Evolutionary conservation across 2,888 invertebrate species (phyloP), one percentile per base, ranked within the genome.

Genomic region (Amphipoea oculea): DNA sequence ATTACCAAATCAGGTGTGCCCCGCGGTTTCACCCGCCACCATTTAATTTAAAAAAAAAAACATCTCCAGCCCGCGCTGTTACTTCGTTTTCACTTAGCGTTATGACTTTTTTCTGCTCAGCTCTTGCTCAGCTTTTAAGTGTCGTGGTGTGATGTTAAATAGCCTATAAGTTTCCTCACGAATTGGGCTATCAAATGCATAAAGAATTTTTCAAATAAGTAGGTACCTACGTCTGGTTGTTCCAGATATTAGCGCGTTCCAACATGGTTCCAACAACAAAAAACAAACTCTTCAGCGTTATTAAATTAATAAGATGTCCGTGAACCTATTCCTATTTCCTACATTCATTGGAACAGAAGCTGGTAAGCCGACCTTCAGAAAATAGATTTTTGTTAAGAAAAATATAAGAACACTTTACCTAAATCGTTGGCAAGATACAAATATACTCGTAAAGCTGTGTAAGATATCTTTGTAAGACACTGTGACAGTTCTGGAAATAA

Each of bases 401-500:
- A 73, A 82, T 74, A 77, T 60, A 54, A 60, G 48, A 81, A 48
- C 62, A 70, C 81, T 78, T 76, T 73, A 78, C 78, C 86, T 69
- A 81, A 80, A 73, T 73, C 63, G 73, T 87, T 89, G 86, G 86
- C 88, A 88, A 85, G 72, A 81, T 71, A 68, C 69, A 57, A 81
- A 71, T 80, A 66, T 71, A 76, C 82, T 77, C 60, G 60, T 79
- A 78, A 76, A 75, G 77, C 79, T 81, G 62, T 72, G 74, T 86
- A 82, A 86, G 77, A 85, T 85, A 82, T 86, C 76, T 84, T 45
- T 67, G 76, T 81, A 80, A 74, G 73, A 81, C 57, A 76, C 73
- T 76, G 69, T 72, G 84, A 83, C 85, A 83, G 76, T 76, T 81
- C 76, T 89, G 88, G 88, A 88, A 71, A 82, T 74, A 81, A 42